phyloP scores from a whole-genome alignment of 2,113 vertebrate genomes.

The Mormoops blainvillei region DNA sequence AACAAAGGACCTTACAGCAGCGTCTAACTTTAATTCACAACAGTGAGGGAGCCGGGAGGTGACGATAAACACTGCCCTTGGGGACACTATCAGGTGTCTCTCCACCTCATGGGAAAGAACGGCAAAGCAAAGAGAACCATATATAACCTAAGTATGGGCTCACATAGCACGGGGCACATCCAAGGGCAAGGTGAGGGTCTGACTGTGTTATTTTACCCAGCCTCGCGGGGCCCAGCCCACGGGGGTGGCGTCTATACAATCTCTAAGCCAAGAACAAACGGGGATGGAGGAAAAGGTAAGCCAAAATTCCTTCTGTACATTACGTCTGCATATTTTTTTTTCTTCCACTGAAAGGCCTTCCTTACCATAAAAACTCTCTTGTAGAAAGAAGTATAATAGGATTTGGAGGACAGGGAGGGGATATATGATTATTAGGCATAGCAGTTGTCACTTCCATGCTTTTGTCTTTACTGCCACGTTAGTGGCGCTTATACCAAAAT shows the following conservation, averaged over 20 bases:
- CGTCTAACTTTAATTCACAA: not conserved
- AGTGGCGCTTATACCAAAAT: not conserved
- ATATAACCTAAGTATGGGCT: not conserved
- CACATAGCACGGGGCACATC: accelerated
- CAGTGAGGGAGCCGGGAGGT: not conserved
- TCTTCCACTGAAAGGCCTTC: not conserved
- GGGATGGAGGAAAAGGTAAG: not conserved
- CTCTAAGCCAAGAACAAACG: not conserved
- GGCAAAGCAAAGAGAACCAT: not conserved
- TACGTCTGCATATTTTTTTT: not conserved
- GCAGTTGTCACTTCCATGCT: not conserved
- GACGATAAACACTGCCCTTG: not conserved
- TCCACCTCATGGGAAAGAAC: not conserved
- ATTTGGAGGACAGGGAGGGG: not conserved
- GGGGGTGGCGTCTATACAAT: not conserved
- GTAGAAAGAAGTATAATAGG: not conserved
- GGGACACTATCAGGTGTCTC: not conserved
- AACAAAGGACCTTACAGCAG: not conserved
- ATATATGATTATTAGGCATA: not conserved
- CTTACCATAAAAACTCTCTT: not conserved
- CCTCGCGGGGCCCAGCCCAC: not conserved
- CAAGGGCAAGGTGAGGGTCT: not conserved
- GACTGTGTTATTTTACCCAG: not conserved
- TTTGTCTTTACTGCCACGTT: not conserved
- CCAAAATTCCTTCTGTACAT: not conserved